phyloP scores from a whole-genome alignment of 2,113 vertebrate genomes.

The Apodemus speciosus region DNA sequence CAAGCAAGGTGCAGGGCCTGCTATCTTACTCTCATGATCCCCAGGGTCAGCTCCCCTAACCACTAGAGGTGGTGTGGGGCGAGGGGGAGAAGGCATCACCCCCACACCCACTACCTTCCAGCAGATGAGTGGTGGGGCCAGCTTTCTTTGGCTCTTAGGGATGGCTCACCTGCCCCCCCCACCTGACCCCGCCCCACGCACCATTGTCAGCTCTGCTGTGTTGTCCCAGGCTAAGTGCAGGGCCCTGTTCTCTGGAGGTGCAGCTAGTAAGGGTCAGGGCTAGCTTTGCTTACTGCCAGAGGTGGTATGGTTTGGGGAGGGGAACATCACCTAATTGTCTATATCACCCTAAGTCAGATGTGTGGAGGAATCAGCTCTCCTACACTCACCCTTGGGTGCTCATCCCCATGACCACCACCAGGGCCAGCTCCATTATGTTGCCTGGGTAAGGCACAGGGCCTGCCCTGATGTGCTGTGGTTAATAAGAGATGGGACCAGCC shows the following conservation, averaged over 20 bases:
- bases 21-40: background rate
- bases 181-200: background rate
- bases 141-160: background rate
- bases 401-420: background rate
- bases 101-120: background rate
- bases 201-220: background rate
- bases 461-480: background rate
- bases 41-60: background rate
- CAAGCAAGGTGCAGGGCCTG: background rate
- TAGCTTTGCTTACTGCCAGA: no score
- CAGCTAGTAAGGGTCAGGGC: no score
- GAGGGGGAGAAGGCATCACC: background rate
- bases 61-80: background rate
- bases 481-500: background rate
- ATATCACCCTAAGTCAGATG: background rate
- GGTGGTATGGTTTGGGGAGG: no score
- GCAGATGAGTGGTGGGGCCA: background rate
- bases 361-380: background rate
- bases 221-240: background rate
- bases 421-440: background rate
- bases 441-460: background rate
- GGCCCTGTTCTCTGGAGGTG: background rate
- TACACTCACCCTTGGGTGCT: background rate
- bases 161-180: background rate
- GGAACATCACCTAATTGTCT: no score